Conservation (phyloP, 2,113 vertebrate species). For the Mastomys coucha region DNA sequence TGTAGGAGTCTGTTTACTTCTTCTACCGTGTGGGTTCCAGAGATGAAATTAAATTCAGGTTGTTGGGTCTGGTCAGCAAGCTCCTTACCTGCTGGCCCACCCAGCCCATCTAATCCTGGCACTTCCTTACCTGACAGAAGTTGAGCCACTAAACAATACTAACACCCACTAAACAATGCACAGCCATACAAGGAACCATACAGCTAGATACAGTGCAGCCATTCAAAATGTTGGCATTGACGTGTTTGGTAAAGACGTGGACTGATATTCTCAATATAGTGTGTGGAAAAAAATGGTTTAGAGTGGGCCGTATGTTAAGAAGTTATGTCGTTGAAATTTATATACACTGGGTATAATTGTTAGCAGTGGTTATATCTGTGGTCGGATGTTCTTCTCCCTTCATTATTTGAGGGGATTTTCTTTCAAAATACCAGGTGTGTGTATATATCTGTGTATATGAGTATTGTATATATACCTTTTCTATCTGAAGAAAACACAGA, state of each 20-base stretch:
- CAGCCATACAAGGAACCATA: not conserved
- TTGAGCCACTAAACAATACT: not conserved
- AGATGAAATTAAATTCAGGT: no score
- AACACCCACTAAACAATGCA: not conserved
- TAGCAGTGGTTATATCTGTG: slow-evolving; percentile 31
- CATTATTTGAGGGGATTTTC: not conserved
- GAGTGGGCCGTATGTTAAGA: not conserved
- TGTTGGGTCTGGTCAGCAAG: not conserved
- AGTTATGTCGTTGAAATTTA: not conserved
- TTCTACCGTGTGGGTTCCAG: not conserved
- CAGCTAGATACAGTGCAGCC: not conserved
- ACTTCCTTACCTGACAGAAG: slow-evolving; percentile 10
- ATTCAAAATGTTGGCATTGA: not conserved
- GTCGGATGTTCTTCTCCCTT: slow-evolving; percentile 43
- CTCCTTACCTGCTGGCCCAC: not conserved
- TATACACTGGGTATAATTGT: slow-evolving; percentile 8
- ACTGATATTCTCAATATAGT: slow-evolving; percentile 51
- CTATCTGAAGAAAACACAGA: not conserved
- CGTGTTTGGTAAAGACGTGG: not conserved
- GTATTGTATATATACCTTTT: not conserved
- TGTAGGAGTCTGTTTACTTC: not conserved
- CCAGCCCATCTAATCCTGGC: not conserved
- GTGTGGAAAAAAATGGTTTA: slow-evolving; percentile 1
- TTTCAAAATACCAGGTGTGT: not conserved
- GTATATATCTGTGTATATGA: not conserved